Base-by-base conservation (phyloP, 2,113 vertebrate genomes). In the Toxostoma redivivum region DNA sequence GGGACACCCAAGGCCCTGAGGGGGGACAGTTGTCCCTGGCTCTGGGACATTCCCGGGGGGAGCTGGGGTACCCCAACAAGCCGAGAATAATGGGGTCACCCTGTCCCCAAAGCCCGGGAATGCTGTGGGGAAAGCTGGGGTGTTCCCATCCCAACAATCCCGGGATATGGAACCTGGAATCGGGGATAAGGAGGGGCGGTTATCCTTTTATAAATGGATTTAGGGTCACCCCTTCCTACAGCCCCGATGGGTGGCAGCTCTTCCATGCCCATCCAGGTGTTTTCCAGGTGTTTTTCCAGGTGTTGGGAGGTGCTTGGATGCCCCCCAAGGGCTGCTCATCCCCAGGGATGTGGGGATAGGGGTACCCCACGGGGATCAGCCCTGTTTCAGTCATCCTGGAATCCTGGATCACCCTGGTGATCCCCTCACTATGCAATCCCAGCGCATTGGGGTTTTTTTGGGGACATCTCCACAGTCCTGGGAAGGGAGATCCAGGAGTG, bases 161-260 rank as follows among this genome's bases (percentile, higher is more conserved):
- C 0, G 3, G 30, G 42, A 3, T 17, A 0, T 1, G 19, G 19
- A 40, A 16, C 8, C 11, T 37, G 30, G 7, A 23, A 10, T 16
- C 7, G 3, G 57, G 31, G 15, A 4, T 24, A 15, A 18, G 13
- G 47, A 4, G 19, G 7, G 24, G 5, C 24, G 15, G 27, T 51
- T 28, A 24, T 18, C 9, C 16, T 38, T 57, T 67, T 19, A 11
- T 3, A 17, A 1, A 4, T 0, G 10, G 11, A 2, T 9, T 62
- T 17, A 9, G 31, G 13, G 14, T 42, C 27, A 15, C 5, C 4
- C 15, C 6, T 1, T 56, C 2, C 15, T 19, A 1, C 2, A 25
- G 0, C 6, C 12, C 12, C 9, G 0, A 2, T 0, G 27, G 6
- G 12, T 30, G 44, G 22, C 4, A 2, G 20, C 11, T 65, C 21